Evolutionary conservation across 2,797 vertebrate genomes (phyloP).

Genomic region (Alosa sapidissima): DNA sequence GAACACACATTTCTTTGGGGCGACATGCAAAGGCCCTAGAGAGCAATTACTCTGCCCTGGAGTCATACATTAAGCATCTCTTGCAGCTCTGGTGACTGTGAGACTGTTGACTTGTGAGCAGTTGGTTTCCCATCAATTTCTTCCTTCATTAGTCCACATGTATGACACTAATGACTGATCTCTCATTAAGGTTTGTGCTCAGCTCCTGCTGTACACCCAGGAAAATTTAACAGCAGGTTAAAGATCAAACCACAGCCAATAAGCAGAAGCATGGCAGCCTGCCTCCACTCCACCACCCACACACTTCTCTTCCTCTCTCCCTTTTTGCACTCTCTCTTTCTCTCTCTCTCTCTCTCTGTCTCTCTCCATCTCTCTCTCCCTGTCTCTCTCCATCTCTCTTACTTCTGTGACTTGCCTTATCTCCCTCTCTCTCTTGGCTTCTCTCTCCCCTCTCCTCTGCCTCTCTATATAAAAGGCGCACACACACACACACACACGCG

Average conservation of each 20-base stretch:
- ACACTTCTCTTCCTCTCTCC: constrained; percentile 20
- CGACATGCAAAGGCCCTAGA: background rate
- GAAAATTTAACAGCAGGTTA: constrained; percentile 34
- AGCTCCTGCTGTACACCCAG: background rate
- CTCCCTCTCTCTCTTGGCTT: background rate
- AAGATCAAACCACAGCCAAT: constrained; percentile 66
- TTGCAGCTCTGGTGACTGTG: background rate
- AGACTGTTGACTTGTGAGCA: background rate
- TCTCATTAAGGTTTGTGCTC: background rate
- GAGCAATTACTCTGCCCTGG: background rate
- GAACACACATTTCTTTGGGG: background rate
- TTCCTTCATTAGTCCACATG: background rate
- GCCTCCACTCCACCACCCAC: constrained; percentile 66
- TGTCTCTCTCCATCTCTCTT: constrained; percentile 7
- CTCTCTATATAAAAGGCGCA: constrained; percentile 43
- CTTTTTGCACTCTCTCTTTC: background rate
- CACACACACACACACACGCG: constrained; percentile 43
- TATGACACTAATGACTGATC: background rate
- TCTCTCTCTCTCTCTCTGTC: background rate
- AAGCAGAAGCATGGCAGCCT: constrained; percentile 67
- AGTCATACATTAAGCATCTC: background rate
- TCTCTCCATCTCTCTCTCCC: background rate
- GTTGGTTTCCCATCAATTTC: constrained; percentile 6
- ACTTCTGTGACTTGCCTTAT: constrained; percentile 25
- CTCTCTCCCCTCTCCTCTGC: constrained; percentile 10